A percentile compares a stretch with the other conserved stretches of the same genome.
These are phyloP conservation scores for Salvelinus fontinalis DNA, from an alignment of 2,113 vertebrate species.

Conservation along the genomic window DNA sequence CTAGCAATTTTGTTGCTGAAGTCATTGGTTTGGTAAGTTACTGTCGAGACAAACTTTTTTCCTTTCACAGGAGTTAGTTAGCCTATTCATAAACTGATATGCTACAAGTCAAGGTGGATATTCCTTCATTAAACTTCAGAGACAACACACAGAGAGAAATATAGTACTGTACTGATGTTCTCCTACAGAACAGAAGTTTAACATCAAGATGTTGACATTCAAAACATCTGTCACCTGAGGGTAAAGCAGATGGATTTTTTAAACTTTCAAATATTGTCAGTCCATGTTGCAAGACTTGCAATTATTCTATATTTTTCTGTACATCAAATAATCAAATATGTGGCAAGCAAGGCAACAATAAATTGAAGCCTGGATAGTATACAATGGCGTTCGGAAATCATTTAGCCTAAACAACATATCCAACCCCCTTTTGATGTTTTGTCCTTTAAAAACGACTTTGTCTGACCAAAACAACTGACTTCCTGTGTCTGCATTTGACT, in stretches of 20 bases:
- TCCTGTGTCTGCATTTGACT: conserved; percentile 5
- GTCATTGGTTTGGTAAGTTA: not conserved
- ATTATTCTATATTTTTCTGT: not conserved
- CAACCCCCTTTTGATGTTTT: conserved; percentile 3
- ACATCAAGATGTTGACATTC: not conserved
- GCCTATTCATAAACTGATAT: not conserved
- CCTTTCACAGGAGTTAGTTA: no score
- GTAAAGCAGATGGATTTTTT: not conserved
- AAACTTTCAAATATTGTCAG: not conserved
- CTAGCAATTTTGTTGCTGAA: not conserved
- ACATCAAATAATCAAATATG: not conserved
- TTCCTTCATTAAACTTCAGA: not conserved
- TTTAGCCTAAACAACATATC: conserved; percentile 16
- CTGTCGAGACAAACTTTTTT: no score
- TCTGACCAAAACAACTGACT: not conserved
- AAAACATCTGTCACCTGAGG: not conserved
- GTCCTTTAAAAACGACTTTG: not conserved
- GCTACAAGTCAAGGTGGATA: not conserved
- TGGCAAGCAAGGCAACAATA: not conserved
- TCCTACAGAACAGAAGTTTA: not conserved
- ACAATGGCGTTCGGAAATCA: not conserved
- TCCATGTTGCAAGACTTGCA: not conserved
- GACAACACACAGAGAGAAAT: not conserved
- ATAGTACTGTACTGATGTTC: not conserved
- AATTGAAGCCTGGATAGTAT: not conserved